phyloP scores from a whole-genome alignment of 35 echinoderm and acorn worm species.

The Diadema setosum region DNA sequence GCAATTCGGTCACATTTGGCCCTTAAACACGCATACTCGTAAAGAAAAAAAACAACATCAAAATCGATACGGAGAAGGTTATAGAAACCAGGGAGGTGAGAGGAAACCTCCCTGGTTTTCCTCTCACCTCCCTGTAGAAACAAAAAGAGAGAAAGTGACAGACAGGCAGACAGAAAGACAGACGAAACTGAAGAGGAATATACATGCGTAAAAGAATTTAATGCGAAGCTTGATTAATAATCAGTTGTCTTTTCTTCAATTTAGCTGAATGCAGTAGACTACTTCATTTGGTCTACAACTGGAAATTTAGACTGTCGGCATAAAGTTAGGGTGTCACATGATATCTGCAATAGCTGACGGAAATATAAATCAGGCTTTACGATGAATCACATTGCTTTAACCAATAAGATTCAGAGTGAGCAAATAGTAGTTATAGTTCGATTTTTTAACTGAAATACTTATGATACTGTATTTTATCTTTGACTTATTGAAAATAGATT shows the following conservation, averaged over 20 bases:
- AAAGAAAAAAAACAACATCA: not conserved
- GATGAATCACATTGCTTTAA: not conserved
- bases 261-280: not conserved
- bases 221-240: too few relatives aligned
- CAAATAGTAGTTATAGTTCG: not conserved
- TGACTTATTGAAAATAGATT: not conserved
- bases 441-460: not conserved
- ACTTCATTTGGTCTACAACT: not conserved
- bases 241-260: not conserved
- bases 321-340: not conserved
- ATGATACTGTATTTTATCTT: not conserved
- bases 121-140: too few relatives aligned
- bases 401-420: not conserved
- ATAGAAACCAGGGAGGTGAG: too few relatives aligned
- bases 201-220: not conserved
- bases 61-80: not conserved
- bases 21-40: not conserved
- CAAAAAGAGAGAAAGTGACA: not conserved
- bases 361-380: not conserved
- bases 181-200: not conserved
- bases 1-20: not conserved
- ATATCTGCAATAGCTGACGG: not conserved
- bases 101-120: too few relatives aligned
- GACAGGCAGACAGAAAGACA: not conserved
- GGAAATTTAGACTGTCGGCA: not conserved